A percentile compares a stretch with the other conserved stretches of the same genome.
Evolutionary conservation across 2,797 vertebrate species (phyloP).

Genomic region (Mionectes olivaceus): DNA sequence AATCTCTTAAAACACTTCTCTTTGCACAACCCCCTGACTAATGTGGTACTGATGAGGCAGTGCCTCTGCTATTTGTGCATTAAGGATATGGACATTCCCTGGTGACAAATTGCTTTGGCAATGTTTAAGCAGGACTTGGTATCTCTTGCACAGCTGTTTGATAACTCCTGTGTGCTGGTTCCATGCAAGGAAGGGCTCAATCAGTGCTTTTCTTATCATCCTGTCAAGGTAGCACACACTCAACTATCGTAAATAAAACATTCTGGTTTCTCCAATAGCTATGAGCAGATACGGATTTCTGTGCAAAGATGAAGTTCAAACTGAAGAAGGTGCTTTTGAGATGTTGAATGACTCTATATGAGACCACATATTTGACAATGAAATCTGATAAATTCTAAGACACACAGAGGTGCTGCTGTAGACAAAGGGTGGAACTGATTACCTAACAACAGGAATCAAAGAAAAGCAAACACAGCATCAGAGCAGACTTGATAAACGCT

Average conservation of each 20-base stretch:
- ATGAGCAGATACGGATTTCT: neutral
- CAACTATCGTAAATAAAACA: neutral
- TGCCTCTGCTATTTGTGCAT: neutral
- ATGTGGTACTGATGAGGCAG: slow-evolving; percentile 49
- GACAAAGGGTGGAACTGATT: neutral
- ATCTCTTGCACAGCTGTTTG: slow-evolving; percentile 54
- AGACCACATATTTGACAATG: neutral
- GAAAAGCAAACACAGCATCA: neutral
- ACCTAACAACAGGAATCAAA: neutral
- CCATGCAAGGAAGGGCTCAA: neutral
- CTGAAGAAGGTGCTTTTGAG: neutral
- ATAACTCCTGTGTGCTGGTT: neutral
- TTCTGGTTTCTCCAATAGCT: neutral
- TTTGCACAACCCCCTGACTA: slow-evolving; percentile 3
- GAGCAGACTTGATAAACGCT: neutral
- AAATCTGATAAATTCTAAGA: neutral
- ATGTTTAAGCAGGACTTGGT: slow-evolving; percentile 45
- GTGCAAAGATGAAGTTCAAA: neutral
- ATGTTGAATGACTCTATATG: neutral
- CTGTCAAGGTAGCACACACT: neutral
- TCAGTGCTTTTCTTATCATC: neutral
- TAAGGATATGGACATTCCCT: neutral
- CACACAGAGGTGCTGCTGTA: neutral
- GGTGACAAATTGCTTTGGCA: slow-evolving; percentile 42
- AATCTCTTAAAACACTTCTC: slow-evolving; percentile 26